phyloP scores from a whole-genome alignment of 2,888 invertebrate genomes.

The Nematopogon swammerdamellus region DNA sequence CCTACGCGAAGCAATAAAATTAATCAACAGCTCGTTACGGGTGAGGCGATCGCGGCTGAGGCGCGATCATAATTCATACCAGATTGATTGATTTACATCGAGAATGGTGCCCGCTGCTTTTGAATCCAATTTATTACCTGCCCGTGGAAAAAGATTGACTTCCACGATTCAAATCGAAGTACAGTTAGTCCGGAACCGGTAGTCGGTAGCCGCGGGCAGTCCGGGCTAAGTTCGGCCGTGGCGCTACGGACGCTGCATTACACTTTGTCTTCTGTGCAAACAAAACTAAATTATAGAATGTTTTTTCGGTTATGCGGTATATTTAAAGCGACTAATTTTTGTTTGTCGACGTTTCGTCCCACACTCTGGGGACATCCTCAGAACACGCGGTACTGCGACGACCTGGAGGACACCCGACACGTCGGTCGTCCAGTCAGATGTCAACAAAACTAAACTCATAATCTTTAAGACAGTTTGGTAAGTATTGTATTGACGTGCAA shows the following conservation, averaged over 20 bases:
- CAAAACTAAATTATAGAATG: no score
- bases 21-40: constrained; percentile 25
- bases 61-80: constrained; percentile 37
- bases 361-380: no score
- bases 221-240: neutral
- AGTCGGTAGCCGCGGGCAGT: neutral
- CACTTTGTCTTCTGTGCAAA: no score
- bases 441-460: no score
- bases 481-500: no score
- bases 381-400: no score
- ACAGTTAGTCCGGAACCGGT: neutral
- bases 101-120: constrained; percentile 26
- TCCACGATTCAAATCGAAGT: constrained; percentile 1
- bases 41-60: constrained; percentile 17
- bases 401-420: no score
- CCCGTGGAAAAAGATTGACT: constrained; percentile 19
- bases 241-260: neutral
- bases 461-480: no score
- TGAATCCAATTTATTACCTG: constrained; percentile 38
- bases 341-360: no score
- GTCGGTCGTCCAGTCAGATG: no score
- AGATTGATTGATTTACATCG: constrained; percentile 39
- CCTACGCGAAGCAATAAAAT: constrained; percentile 15
- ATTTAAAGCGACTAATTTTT: no score
- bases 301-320: no score